Base-by-base conservation (phyloP, 1,140 invertebrate species). In the Drosophila takahashii region DNA sequence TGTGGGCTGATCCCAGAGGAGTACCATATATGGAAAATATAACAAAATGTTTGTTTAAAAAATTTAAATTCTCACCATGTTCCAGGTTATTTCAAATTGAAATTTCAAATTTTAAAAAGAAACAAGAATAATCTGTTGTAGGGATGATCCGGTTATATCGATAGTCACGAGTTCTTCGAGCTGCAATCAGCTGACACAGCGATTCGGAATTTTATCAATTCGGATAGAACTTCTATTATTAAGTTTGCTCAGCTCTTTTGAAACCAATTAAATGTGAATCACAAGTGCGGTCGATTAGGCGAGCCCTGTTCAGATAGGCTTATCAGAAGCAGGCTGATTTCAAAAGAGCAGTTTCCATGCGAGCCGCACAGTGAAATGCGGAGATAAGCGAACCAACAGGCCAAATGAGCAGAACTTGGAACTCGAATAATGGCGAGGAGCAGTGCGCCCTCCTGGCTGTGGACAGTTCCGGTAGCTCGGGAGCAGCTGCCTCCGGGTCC, bases 351-450 rank as follows among this genome's bases (percentile, higher is more conserved):
- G 16, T 0, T 11, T 29, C 36, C 4, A 64, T 64, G 58, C 9
- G 6, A 11, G 4, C 4, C 1, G 3, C 1, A 4, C 27, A 36
- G 11, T 69, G 29, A 67, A 52, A 36, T 53, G 65, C 29, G 13
- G 4, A 4, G 42, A 36, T 29, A 65, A 9, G 18, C 16, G 18
- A 45, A 53, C 6, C 11, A 13, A 22, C 42, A 13, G 42, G 4
- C 10, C 10, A 27, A 48, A 34, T 27, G 41, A 26, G 5, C 29
- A 48, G 37, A 8, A 22, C 69, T 10, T 51, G 29, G 18, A 34
- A 41, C 13, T n/a, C 45, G 10, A 34, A 11, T 10, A 61, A 29
- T 18, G 44, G 27, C 10, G 81, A 87, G 45, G 83, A 87, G 50
- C 69, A 75, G 42, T 60, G 53, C 15, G 7, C 52, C 2, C 53